Percentiles rank a stretch among this genome's conserved stretches.
These are phyloP conservation scores for Aurelia aurita DNA, from an alignment of 30 jellyfish, hydroid and myxozoan genomes.

Conservation along the genomic window DNA sequence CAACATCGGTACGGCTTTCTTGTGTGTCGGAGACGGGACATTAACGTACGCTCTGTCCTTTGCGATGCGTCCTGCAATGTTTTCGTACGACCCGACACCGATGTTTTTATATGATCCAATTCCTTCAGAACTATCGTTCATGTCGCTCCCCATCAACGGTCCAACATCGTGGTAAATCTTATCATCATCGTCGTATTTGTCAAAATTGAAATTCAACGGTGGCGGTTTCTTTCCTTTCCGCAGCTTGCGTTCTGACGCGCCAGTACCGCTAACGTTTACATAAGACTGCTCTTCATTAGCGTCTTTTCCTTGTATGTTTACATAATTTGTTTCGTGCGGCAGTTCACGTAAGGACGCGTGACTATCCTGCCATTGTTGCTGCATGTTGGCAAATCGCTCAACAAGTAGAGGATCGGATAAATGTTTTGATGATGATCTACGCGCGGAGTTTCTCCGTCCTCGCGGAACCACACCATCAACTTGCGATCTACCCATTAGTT, in stretches of 20 bases:
- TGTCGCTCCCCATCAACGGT: constrained; percentile 46
- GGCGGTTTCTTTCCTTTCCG: constrained; percentile 68
- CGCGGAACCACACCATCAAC: not conserved
- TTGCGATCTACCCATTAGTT: not conserved
- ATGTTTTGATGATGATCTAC: constrained; percentile 78
- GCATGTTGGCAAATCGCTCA: constrained; percentile 55
- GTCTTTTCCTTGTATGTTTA: constrained; percentile 48
- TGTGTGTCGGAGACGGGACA: constrained; percentile 78
- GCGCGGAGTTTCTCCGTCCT: constrained; percentile 61
- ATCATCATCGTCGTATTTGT: constrained; percentile 88
- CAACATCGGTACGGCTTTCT: constrained; percentile 53
- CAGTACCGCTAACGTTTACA: constrained; percentile 73
- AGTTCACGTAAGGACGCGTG: constrained; percentile 42
- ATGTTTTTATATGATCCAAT: constrained; percentile 28
- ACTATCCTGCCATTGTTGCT: constrained; percentile 32
- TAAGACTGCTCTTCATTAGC: constrained; percentile 53
- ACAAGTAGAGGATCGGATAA: constrained; percentile 78
- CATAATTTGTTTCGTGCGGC: constrained; percentile 57
- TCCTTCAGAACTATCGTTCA: constrained; percentile 64
- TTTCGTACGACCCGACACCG: constrained; percentile 90
- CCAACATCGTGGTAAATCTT: constrained; percentile 83
- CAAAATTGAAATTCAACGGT: constrained; percentile 76
- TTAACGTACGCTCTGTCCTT: constrained; percentile 79
- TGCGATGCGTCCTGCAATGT: constrained; percentile 57
- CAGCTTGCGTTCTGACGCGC: constrained; percentile 29